Evolutionary conservation across 2,888 invertebrate genomes (phyloP).

Genomic region (Eristalis intricaria): DNA sequence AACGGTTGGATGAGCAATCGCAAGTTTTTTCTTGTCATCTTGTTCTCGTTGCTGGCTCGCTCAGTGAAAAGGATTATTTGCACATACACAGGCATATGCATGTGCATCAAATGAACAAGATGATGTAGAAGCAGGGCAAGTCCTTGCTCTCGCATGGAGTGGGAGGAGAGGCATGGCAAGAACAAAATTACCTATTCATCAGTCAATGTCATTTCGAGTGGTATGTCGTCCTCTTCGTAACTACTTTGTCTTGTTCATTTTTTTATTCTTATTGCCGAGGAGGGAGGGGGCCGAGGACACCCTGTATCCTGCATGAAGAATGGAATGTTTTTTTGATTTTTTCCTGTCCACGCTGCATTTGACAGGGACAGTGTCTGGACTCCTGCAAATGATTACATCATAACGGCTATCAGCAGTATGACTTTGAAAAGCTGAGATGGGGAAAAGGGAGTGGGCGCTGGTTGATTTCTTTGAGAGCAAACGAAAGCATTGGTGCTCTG

Average conservation of each 20-base stretch:
- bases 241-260: conserved; percentile 54
- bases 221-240: conserved; percentile 49
- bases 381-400: conserved; percentile 29
- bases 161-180: conserved; percentile 39
- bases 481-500: background rate
- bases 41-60: conserved; percentile 37
- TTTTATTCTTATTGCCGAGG: conserved; percentile 9
- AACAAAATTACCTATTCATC: conserved; percentile 69
- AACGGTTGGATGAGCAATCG: conserved; percentile 67
- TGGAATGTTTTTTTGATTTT: conserved; percentile 5
- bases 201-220: conserved; percentile 70
- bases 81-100: conserved; percentile 20
- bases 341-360: conserved; percentile 45
- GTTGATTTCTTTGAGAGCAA: background rate
- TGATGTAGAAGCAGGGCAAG: conserved; percentile 37
- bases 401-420: conserved; percentile 9
- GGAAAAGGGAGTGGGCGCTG: background rate
- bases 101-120: conserved; percentile 1
- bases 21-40: conserved; percentile 9
- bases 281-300: background rate
- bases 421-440: background rate
- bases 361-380: conserved; percentile 18
- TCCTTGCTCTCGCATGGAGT: conserved; percentile 18
- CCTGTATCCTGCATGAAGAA: conserved; percentile 7
- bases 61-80: conserved; percentile 65